Evolutionary conservation across 2,113 vertebrate genomes (phyloP).

Genomic region (Chitala chitala): DNA sequence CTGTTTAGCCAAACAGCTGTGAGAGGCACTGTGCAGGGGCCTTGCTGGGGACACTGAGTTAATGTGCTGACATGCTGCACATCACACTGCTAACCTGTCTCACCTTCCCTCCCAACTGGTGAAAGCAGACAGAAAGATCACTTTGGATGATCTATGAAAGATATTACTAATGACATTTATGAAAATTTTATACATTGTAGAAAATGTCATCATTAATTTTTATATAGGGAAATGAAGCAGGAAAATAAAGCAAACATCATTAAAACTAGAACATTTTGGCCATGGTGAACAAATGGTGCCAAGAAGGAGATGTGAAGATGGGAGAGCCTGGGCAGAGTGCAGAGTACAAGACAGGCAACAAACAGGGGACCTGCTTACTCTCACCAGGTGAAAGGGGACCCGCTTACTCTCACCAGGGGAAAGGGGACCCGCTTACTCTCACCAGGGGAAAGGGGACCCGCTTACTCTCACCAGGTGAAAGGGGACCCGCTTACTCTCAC

Average conservation of each 20-base stretch:
- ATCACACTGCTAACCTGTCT: constrained; percentile 42
- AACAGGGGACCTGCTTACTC: not conserved
- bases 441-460: too few relatives aligned
- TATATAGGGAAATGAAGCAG: constrained; percentile 69
- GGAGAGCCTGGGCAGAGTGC: constrained; percentile 17
- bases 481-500: too few relatives aligned
- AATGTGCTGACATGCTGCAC: not conserved
- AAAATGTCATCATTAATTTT: constrained; percentile 71
- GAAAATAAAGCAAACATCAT: constrained; percentile 75
- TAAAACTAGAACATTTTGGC: constrained; percentile 63
- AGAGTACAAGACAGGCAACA: constrained; percentile 17
- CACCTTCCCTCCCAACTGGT: constrained; percentile 44
- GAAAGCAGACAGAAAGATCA: constrained; percentile 64
- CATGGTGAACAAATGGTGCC: constrained; percentile 53
- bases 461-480: too few relatives aligned
- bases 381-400: too few relatives aligned
- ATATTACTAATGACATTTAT: constrained; percentile 77
- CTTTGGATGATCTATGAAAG: constrained; percentile 73
- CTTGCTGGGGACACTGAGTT: not conserved
- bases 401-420: too few relatives aligned
- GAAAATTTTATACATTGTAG: constrained; percentile 72
- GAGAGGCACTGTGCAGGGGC: not conserved
- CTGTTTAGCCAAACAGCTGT: not conserved
- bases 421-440: too few relatives aligned
- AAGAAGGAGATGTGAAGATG: constrained; percentile 40